Conservation (phyloP, 2,113 vertebrate genomes). For the Rhagologus leucostigma region DNA sequence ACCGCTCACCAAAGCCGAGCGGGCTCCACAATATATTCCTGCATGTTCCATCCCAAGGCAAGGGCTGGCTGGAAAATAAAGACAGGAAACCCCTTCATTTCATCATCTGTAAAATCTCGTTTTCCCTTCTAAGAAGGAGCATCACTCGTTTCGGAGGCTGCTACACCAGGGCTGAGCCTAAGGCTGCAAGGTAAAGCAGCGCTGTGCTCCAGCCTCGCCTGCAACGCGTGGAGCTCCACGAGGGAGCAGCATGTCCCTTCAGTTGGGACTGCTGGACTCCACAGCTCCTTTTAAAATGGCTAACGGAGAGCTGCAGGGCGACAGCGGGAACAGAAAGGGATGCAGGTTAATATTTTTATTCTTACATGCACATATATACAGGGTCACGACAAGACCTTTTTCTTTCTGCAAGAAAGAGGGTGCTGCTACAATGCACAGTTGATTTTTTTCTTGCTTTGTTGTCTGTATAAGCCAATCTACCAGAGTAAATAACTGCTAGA, state of each 20-base stretch:
- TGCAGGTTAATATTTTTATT: not conserved
- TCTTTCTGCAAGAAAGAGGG: not conserved
- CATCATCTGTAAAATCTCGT: not conserved
- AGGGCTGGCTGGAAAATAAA: not conserved
- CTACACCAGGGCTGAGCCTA: not conserved
- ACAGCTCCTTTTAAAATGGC: not conserved
- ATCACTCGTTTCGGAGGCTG: not conserved
- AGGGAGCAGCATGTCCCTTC: constrained; percentile 55
- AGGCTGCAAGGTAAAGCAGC: not conserved
- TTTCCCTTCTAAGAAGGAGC: not conserved
- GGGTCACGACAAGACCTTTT: not conserved
- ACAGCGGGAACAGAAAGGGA: not conserved
- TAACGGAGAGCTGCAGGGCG: not conserved
- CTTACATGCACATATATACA: not conserved
- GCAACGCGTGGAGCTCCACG: not conserved
- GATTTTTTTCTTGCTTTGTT: not conserved
- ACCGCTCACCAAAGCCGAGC: not conserved
- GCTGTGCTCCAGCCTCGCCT: not conserved
- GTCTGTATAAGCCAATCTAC: not conserved
- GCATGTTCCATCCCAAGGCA: not conserved
- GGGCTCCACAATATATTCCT: not conserved
- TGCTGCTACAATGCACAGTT: not conserved
- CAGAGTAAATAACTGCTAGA: not conserved
- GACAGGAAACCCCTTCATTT: not conserved
- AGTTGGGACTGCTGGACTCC: not conserved